These are phyloP conservation scores for Hecatera dysodea DNA, from an alignment of 2,888 invertebrate species.

Conservation along the genomic window DNA sequence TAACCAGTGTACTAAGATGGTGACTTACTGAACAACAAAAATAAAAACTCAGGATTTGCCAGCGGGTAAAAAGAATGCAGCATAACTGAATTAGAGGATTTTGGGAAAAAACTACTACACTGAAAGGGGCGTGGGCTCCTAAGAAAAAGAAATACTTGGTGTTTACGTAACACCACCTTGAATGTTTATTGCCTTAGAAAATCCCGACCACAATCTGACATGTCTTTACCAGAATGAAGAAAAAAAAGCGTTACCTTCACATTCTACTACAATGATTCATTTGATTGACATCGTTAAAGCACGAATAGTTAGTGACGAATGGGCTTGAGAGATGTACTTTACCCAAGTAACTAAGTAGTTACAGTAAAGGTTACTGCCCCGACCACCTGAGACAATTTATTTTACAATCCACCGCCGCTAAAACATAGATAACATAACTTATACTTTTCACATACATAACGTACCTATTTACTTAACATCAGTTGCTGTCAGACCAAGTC, in stretches of 20 bases:
- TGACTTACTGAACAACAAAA: no score
- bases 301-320: conserved; percentile 16
- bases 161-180: background rate
- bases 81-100: no score
- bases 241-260: conserved; percentile 21
- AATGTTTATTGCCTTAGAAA: conserved; percentile 5
- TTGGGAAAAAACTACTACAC: background rate
- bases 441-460: background rate
- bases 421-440: background rate
- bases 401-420: background rate
- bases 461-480: no score
- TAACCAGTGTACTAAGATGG: no score
- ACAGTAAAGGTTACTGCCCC: conserved; percentile 20
- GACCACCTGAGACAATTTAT: conserved; percentile 19
- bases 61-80: no score
- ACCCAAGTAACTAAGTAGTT: background rate
- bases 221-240: background rate
- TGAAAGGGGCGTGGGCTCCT: no score
- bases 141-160: background rate
- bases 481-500: no score
- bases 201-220: background rate
- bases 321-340: conserved; percentile 1
- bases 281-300: background rate
- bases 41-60: no score
- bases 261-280: conserved; percentile 29